Evolutionary conservation across 2,113 vertebrate genomes (phyloP).

Genomic region (Tachuris rubrigastra): DNA sequence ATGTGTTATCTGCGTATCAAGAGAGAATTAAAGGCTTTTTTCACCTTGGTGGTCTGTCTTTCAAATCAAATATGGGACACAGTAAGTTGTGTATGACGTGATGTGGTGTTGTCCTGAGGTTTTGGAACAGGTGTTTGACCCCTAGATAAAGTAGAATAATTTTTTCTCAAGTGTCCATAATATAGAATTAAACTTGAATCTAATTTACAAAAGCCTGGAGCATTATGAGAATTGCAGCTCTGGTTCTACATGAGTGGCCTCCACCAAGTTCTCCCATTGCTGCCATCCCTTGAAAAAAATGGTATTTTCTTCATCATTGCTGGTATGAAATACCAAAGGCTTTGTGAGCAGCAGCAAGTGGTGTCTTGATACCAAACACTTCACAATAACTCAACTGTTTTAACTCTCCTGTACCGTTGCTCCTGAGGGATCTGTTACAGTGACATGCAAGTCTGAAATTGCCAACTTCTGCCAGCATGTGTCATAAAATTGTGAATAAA

Average conservation of each 20-base stretch:
- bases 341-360: background rate
- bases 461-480: background rate
- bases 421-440: background rate
- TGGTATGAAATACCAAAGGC: background rate
- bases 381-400: background rate
- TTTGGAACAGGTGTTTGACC: background rate
- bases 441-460: background rate
- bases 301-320: background rate
- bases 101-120: background rate
- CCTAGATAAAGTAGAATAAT: background rate
- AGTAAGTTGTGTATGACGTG: background rate
- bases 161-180: background rate
- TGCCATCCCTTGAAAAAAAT: background rate
- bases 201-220: background rate
- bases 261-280: background rate
- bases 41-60: background rate
- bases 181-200: background rate
- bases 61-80: background rate
- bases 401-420: background rate
- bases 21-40: background rate
- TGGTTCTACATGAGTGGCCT: background rate
- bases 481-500: background rate
- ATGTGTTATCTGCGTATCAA: background rate
- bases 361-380: background rate
- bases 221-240: fast-evolving